These are phyloP conservation scores for Orthonychiurus folsomi DNA, from an alignment of 2,888 invertebrate genomes.

Conservation along the genomic window DNA sequence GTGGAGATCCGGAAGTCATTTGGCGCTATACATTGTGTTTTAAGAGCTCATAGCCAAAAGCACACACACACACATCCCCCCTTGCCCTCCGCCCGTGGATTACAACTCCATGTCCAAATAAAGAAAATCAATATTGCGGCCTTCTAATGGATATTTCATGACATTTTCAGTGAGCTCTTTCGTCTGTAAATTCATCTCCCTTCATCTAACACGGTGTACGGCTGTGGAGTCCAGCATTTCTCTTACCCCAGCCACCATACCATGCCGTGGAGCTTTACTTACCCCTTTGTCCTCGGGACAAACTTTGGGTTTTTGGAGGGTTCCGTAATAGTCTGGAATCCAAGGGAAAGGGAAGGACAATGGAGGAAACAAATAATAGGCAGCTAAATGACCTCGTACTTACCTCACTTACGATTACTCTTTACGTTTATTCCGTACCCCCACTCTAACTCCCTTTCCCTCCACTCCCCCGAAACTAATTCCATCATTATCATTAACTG, in stretches of 20 bases:
- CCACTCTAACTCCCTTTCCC: not conserved
- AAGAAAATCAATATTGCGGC: conserved; percentile 33
- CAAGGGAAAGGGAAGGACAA: not conserved
- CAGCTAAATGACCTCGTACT: not conserved
- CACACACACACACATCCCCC: not conserved
- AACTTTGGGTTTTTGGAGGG: no score
- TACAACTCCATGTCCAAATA: conserved; percentile 27
- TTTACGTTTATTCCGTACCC: not conserved
- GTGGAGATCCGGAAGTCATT: not conserved
- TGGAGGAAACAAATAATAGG: not conserved
- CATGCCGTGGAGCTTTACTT: not conserved
- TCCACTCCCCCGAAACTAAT: not conserved
- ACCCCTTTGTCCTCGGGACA: not conserved
- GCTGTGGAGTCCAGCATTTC: no score
- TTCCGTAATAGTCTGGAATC: not conserved
- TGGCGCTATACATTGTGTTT: not conserved
- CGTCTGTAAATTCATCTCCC: not conserved
- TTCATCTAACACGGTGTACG: no score
- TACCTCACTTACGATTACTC: not conserved
- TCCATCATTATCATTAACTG: not conserved
- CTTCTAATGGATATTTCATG: conserved; percentile 35
- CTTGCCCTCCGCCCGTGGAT: conserved; percentile 9
- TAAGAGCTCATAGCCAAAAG: not conserved
- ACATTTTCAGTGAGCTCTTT: conserved; percentile 16
- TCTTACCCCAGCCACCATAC: no score